phyloP scores from a whole-genome alignment of 2,797 vertebrate species.

The Hirundo rustica region DNA sequence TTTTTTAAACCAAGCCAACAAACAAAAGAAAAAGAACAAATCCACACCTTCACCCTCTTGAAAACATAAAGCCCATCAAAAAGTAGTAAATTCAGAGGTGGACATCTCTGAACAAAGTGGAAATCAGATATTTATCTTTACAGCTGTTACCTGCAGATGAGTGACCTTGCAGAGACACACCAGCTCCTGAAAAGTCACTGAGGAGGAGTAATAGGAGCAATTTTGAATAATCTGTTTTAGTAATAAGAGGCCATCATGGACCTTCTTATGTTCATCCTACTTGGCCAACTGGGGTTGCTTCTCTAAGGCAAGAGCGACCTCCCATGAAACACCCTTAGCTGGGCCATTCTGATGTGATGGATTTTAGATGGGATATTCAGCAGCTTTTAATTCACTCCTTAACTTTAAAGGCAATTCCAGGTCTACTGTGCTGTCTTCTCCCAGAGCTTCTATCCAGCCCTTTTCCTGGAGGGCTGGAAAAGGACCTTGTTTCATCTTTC shows the following conservation, averaged over 20 bases:
- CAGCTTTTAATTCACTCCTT: not conserved
- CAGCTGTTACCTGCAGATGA: not conserved
- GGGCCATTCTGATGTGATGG: not conserved
- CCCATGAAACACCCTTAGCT: not conserved
- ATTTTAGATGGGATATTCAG: not conserved
- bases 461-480: not conserved
- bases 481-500: conserved; percentile 28
- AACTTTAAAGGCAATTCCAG: not conserved
- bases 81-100: not conserved
- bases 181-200: not conserved
- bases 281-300: not conserved
- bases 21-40: not conserved
- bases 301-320: fast-evolving
- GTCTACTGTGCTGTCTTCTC: not conserved
- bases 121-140: not conserved
- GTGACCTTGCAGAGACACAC: not conserved
- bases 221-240: not conserved
- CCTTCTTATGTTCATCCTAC: not conserved
- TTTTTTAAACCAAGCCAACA: not conserved
- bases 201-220: not conserved
- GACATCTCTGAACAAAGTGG: not conserved
- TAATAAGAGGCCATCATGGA: not conserved
- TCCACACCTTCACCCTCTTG: not conserved
- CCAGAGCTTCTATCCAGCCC: not conserved
- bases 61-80: not conserved